Evolutionary conservation across 2,888 invertebrate genomes (phyloP).

Genomic region (Rhagonycha lutea): DNA sequence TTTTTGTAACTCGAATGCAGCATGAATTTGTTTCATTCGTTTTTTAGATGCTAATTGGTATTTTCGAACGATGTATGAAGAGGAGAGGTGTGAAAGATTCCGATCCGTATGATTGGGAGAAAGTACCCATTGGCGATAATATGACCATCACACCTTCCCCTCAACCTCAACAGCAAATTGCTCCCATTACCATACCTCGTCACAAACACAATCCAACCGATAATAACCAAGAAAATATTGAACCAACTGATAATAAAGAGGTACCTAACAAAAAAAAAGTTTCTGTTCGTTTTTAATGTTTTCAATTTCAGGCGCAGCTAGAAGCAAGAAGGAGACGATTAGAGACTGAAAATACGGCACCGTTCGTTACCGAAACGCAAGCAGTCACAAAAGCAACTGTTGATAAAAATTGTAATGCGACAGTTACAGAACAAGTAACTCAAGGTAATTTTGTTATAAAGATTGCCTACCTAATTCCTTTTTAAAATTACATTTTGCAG

Average conservation of each 20-base stretch:
- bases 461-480: not conserved
- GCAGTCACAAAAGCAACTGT: slow-evolving; percentile 53
- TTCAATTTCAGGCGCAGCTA: slow-evolving; percentile 57
- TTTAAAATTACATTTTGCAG: slow-evolving; percentile 32
- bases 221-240: slow-evolving; percentile 71
- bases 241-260: slow-evolving; percentile 67
- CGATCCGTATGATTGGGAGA: slow-evolving; percentile 97
- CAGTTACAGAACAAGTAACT: slow-evolving; percentile 53
- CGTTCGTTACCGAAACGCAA: slow-evolving; percentile 65
- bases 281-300: not conserved
- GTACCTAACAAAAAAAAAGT: slow-evolving; percentile 32
- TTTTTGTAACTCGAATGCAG: not conserved
- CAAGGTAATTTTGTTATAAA: slow-evolving; percentile 40
- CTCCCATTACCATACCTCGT: slow-evolving; percentile 42
- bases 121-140: slow-evolving; percentile 54
- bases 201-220: slow-evolving; percentile 58
- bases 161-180: slow-evolving; percentile 43
- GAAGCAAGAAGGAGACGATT: slow-evolving; percentile 59
- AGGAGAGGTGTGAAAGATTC: slow-evolving; percentile 85
- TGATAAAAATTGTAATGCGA: slow-evolving; percentile 74
- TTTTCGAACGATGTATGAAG: slow-evolving; percentile 93
- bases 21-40: not conserved
- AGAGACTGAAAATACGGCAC: slow-evolving; percentile 67
- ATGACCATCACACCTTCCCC: slow-evolving; percentile 43
- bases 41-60: slow-evolving; percentile 74